These are phyloP conservation scores for Scolopax bukidnonensis DNA, from an alignment of 2,797 vertebrate species.

Conservation along the genomic window DNA sequence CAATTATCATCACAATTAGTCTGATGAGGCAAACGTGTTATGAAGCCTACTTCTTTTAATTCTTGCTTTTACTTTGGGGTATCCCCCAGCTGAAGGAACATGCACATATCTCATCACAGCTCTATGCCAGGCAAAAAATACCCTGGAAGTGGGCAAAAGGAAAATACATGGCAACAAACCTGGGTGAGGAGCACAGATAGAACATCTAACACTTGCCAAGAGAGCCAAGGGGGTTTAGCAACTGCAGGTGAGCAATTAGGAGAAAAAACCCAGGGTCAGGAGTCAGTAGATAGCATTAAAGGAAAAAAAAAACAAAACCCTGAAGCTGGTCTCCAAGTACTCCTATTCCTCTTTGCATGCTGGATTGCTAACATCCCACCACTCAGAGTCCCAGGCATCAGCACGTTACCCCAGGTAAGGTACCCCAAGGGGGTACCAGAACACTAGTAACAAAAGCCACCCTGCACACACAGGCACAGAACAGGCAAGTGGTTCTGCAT, in stretches of 20 bases:
- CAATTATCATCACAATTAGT: background rate
- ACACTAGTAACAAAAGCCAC: background rate
- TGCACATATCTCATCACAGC: background rate
- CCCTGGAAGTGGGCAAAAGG: background rate
- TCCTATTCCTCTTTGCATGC: background rate
- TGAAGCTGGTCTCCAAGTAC: background rate
- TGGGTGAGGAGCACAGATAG: background rate
- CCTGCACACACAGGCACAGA: background rate
- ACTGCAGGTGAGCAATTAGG: background rate
- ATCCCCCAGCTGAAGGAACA: background rate
- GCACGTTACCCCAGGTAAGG: background rate
- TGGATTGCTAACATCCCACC: background rate
- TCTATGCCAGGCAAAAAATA: background rate
- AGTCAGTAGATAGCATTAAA: background rate
- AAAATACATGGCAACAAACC: background rate
- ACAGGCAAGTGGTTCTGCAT: background rate
- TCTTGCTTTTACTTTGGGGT: background rate
- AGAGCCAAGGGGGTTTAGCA: background rate
- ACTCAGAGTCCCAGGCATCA: background rate
- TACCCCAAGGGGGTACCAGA: background rate
- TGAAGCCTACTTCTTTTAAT: background rate
- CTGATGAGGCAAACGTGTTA: background rate
- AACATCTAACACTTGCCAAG: background rate
- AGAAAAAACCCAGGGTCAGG: background rate
- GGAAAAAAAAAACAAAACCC: background rate